Percentiles rank a stretch among this genome's conserved stretches.
phyloP scores from a whole-genome alignment of 2,797 vertebrate genomes.

The Sandelia bainsii region DNA sequence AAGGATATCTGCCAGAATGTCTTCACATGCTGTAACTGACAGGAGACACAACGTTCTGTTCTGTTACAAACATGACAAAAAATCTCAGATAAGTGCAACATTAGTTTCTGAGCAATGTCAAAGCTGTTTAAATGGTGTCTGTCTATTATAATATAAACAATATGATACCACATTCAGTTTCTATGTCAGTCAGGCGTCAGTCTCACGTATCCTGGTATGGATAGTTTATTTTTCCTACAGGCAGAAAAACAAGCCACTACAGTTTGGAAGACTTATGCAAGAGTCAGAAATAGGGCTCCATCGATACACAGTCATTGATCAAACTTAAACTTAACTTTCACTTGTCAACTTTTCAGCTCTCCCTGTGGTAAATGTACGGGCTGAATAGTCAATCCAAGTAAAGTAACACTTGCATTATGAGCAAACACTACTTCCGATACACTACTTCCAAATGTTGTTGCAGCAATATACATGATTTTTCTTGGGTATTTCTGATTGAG shows the following conservation, averaged over 20 bases:
- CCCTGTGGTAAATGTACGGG: no score
- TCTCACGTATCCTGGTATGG: background rate
- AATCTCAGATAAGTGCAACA: background rate
- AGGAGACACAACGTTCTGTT: background rate
- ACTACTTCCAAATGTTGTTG: no score
- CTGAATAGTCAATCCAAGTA: no score
- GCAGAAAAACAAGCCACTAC: background rate
- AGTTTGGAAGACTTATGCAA: background rate
- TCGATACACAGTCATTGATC: background rate
- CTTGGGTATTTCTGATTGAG: no score
- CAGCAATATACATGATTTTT: no score
- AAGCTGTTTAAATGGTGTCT: background rate
- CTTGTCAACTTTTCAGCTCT: no score
- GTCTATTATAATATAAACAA: slow-evolving; percentile 14
- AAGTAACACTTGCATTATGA: no score
- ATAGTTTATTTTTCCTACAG: background rate
- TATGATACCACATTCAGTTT: background rate
- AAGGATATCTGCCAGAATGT: slow-evolving; percentile 1
- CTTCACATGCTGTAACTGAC: no score
- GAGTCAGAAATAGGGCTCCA: background rate
- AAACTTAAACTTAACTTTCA: background rate
- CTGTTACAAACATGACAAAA: background rate
- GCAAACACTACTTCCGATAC: no score
- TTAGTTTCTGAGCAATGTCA: background rate
- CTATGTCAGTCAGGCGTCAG: background rate